Conservation (phyloP, 2,888 invertebrate species). For the Trichopoda pennipes region DNA sequence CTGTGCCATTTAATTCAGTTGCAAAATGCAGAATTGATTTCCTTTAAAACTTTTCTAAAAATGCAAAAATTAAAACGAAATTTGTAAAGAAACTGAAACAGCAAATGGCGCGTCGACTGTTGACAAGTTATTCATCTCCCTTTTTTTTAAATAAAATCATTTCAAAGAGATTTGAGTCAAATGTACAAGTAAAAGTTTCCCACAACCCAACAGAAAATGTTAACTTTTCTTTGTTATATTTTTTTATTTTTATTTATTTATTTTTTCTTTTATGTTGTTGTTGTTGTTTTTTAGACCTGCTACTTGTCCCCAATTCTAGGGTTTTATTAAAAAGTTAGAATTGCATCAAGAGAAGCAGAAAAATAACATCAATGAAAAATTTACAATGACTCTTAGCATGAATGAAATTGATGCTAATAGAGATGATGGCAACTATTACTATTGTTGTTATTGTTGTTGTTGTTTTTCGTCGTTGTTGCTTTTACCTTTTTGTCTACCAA, state of each 20-base stretch:
- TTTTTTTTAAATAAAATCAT: slow-evolving; percentile 12
- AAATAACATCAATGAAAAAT: slow-evolving; percentile 38
- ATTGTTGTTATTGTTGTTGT: slow-evolving; percentile 10
- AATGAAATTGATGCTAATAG: slow-evolving; percentile 54
- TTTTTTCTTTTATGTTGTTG: too few relatives aligned
- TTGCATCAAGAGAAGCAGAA: slow-evolving; percentile 24
- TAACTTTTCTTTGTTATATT: slow-evolving; percentile 21
- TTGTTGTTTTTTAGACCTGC: not conserved
- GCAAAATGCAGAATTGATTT: not conserved
- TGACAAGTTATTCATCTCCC: slow-evolving; percentile 49
- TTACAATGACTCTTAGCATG: slow-evolving; percentile 48
- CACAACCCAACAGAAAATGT: slow-evolving; percentile 2
- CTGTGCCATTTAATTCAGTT: too few relatives aligned
- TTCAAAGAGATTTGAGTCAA: slow-evolving; percentile 22
- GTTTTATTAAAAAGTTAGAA: slow-evolving; percentile 57
- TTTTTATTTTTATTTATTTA: too few relatives aligned
- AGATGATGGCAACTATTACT: slow-evolving; percentile 21
- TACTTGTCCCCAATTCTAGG: slow-evolving; percentile 38
- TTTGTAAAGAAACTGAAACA: slow-evolving; percentile 6
- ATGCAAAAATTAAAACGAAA: not conserved
- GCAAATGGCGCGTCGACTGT: slow-evolving; percentile 41
- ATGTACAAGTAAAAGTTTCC: slow-evolving; percentile 12
- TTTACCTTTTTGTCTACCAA: slow-evolving; percentile 29
- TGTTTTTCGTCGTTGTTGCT: slow-evolving; percentile 19
- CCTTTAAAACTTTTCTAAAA: not conserved